Base-by-base conservation (phyloP, 2,888 invertebrate genomes). In the Dicyrtoma fusca region DNA sequence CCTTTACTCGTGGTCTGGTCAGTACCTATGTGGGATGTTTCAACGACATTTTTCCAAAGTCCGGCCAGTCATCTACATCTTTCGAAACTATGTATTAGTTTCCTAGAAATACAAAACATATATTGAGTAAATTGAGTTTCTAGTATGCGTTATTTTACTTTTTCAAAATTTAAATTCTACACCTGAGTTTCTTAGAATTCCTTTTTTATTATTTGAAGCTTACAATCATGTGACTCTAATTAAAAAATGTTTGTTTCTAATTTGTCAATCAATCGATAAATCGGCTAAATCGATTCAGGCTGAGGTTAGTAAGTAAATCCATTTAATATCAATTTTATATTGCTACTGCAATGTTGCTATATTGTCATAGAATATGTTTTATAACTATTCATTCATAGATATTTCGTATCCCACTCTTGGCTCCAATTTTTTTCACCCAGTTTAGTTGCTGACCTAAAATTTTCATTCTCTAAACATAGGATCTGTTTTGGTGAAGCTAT, bases 231-330 rank as follows among this genome's bases (percentile, higher is more conserved):
- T 42, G 21, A 23, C n/a, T 57, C 66, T 68, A 57, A 59, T 57
- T 59, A 19, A 19, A n/a, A 11, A 34, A 25, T 49, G 45, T 55
- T 57, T 68, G 19, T 68, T 68, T 68, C 55, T 68, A 44, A n/a
- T 68, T 68, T 26, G 21, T 59, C 42, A 44, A 26, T 55, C 61
- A 61, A 61, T 61, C 42, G 21, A 51, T 66, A 66, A 55, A 55
- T 57, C 45, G 68, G 68, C 68, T 68, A 72, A 69, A 75, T 77
- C 76, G 65, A 65, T 66, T 65, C 79, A 81, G 81, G 79, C 80
- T 76, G 80, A 80, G 78, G 78, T 81, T 76, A 79, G 81, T 81
- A 81, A 80, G 79, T 79, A 71, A 66, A 25, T 53, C 44, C 59
- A 45, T 57, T 65, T 62, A 72, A 26, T 64, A 25, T 72, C 42